Conservation (phyloP, 1,140 invertebrate genomes). For the Nomia melanderi region DNA sequence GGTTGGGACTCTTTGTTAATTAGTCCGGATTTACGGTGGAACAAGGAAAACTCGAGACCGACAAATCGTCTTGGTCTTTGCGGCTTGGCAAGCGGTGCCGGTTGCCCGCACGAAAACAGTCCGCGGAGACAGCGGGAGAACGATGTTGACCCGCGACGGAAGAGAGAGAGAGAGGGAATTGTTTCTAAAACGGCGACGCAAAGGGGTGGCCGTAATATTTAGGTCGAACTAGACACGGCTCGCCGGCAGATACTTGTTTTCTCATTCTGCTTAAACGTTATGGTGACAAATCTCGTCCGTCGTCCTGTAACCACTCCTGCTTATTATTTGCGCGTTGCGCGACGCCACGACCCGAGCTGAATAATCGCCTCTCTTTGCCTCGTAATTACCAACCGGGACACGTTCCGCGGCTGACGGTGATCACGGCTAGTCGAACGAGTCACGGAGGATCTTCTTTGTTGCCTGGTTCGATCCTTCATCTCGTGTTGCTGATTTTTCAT, state of each 20-base stretch:
- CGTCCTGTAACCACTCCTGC: neutral
- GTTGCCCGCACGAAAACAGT: constrained; percentile 34
- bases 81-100: constrained; percentile 36
- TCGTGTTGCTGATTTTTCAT: too few species aligned
- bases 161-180: constrained; percentile 3
- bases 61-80: constrained; percentile 51
- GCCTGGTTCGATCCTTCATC: too few species aligned
- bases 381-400: neutral
- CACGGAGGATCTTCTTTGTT: too few species aligned
- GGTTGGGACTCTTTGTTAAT: constrained; percentile 13
- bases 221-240: constrained; percentile 4
- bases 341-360: neutral
- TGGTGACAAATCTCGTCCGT: constrained; percentile 27
- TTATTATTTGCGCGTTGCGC: constrained; percentile 1
- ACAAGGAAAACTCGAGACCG: constrained; percentile 21
- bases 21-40: constrained; percentile 16
- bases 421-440: neutral
- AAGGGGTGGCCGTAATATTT: constrained; percentile 18
- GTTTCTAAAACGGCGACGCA: constrained; percentile 27
- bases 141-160: constrained; percentile 9
- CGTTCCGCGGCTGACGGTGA: neutral
- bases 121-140: constrained; percentile 19
- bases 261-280: constrained; percentile 1
- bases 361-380: neutral
- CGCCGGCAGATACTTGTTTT: neutral